Evolutionary conservation across 2,797 vertebrate genomes (phyloP).

Genomic region (Onychomys torridus): DNA sequence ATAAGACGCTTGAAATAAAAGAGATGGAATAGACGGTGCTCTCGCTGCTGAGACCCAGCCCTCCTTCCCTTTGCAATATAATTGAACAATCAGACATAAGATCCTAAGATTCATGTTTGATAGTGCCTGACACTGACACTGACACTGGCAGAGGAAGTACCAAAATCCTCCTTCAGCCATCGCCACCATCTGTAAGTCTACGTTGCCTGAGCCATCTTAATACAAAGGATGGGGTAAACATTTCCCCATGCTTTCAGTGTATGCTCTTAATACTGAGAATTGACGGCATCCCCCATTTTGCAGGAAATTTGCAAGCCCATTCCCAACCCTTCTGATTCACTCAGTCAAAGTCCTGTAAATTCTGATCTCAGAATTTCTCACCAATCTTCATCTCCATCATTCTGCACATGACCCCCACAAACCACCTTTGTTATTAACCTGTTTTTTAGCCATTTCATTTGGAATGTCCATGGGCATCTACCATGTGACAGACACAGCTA

Average conservation of each 20-base stretch:
- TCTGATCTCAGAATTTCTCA: not conserved
- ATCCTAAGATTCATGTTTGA: not conserved
- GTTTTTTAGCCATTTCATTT: not conserved
- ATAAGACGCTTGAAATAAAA: not conserved
- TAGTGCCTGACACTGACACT: not conserved
- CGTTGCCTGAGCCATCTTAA: conserved; percentile 1
- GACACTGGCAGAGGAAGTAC: not conserved
- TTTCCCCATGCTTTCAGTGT: not conserved
- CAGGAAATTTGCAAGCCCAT: conserved; percentile 10
- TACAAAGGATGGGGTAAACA: not conserved
- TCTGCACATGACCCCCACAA: not conserved
- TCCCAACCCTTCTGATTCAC: not conserved
- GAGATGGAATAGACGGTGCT: not conserved
- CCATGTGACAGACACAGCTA: not conserved
- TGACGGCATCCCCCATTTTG: not conserved
- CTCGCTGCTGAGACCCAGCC: not conserved
- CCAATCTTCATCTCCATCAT: not conserved
- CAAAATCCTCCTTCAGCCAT: not conserved
- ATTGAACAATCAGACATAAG: not conserved
- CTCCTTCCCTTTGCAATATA: not conserved
- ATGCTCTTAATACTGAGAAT: not conserved
- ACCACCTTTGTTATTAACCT: not conserved
- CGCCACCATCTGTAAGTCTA: not conserved
- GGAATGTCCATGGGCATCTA: not conserved
- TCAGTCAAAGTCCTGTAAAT: not conserved